A percentile compares a stretch with the other conserved stretches of the same genome.
These are phyloP conservation scores for Dicrostonyx torquatus DNA, from an alignment of 2,797 vertebrate species.

Conservation along the genomic window DNA sequence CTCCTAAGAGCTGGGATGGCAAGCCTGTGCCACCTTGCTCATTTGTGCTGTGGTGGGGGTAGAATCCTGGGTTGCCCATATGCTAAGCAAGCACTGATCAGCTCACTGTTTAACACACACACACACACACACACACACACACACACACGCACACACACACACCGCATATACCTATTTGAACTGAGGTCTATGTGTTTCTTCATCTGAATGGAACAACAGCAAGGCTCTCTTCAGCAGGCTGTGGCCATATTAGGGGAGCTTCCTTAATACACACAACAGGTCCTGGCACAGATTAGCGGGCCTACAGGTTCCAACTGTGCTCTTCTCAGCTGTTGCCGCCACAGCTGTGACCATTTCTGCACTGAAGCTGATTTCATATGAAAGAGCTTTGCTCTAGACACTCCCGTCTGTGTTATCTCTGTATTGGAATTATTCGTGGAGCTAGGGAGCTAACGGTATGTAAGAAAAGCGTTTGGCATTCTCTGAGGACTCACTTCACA, in stretches of 20 bases:
- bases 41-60: neutral
- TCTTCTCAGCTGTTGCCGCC: slow-evolving; percentile 6
- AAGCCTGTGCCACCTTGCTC: neutral
- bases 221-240: neutral
- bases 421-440: neutral
- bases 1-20: neutral
- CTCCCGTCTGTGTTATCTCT: slow-evolving; percentile 5
- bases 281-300: neutral
- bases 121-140: too few species aligned
- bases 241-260: neutral
- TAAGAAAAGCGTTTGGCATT: neutral
- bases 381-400: slow-evolving; percentile 15
- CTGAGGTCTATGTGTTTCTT: neutral
- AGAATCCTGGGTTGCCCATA: neutral
- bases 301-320: neutral
- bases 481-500: neutral
- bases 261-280: neutral
- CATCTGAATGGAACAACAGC: neutral
- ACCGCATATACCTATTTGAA: neutral
- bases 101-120: neutral
- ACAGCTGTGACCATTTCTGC: neutral
- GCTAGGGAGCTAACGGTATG: neutral
- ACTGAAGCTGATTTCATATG: neutral
- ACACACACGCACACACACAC: neutral
- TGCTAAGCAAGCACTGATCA: neutral